phyloP scores from a whole-genome alignment of 2,113 vertebrate genomes.

The Charina bottae region DNA sequence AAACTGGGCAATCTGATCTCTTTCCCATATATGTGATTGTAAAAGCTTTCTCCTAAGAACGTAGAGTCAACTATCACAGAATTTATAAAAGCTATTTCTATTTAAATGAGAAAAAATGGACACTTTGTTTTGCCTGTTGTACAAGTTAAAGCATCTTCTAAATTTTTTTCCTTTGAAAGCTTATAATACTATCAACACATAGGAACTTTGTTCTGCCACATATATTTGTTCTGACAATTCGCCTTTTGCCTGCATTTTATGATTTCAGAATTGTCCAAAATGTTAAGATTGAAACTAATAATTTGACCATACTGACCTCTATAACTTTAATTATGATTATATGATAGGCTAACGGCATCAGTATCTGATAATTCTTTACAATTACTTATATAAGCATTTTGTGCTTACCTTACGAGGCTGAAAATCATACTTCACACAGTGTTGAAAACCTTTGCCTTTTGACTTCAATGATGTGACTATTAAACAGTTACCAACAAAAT shows the following conservation, averaged over 20 bases:
- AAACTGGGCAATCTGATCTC: not conserved
- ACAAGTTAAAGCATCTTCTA: not conserved
- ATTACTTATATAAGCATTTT: not conserved
- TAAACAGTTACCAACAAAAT: constrained; percentile 97
- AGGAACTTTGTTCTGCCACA: not conserved
- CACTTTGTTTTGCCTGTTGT: not conserved
- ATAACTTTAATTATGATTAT: not conserved
- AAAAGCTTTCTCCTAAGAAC: not conserved
- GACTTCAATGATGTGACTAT: constrained; percentile 96
- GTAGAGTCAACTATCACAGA: not conserved
- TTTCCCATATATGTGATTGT: not conserved
- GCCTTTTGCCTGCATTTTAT: not conserved
- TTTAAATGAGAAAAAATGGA: not conserved
- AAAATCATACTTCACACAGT: constrained; percentile 98
- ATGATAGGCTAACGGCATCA: not conserved
- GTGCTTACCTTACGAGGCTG: constrained; percentile 90
- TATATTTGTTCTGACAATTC: not conserved
- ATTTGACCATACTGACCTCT: not conserved
- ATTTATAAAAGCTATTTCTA: not conserved
- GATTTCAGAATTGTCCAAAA: not conserved
- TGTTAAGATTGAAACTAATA: not conserved
- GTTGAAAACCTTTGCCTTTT: constrained; percentile 99
- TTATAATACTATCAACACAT: not conserved
- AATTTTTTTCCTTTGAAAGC: not conserved
- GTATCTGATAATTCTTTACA: not conserved